Base-by-base conservation (phyloP, 2,797 vertebrate species). In the Cirrhinus mrigala region DNA sequence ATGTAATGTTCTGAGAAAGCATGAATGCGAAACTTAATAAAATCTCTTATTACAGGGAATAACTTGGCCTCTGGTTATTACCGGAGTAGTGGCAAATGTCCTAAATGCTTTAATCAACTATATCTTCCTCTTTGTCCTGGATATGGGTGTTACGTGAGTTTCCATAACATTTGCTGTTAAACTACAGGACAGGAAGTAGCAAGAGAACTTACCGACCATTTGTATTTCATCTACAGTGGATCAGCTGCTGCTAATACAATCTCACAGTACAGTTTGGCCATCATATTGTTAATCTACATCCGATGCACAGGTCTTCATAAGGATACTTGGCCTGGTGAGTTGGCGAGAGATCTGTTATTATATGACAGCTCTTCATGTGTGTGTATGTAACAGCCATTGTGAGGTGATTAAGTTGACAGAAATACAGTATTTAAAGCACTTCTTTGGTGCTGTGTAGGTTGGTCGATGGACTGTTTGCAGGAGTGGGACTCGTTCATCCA, bases 121-220 rank as follows among this genome's bases (percentile, higher is more conserved):
- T 89, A 85, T 98, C 56, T 91, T 98, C 81, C 90, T 99, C 9
- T 92, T 95, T 22, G 82, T 62, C 0, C 92, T 99, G 85, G 83
- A 96, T n/a, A 90, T 98, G 87, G 97, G 98, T 54, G 88, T 98
- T 60, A 90, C 86, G 98, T 99, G 92, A 98, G 98, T 97, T 89
- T 86, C 15, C 29, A 54, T 69, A 18, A 18, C n/a, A 69, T 29
- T 44, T 68, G 11, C 15, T 69, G 4, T 64, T 66, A 52, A 52
- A 40, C 71, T 11, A 27, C 6, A 0, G 1, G 8, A 37, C 14
- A 85, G 37, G 60, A 58, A 77, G 6, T 11, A 68, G 11, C 50
- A 60, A 15, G 11, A 33, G 6, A 46, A 44, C 46, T 70, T 29
- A n/a, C 2, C 15, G 16, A 84, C 24, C 20, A 3, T 76, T 8